Evolutionary conservation across 1,140 invertebrate species (phyloP), one percentile per base, ranked within the genome.

Genomic region (Heliconius nattereri): DNA sequence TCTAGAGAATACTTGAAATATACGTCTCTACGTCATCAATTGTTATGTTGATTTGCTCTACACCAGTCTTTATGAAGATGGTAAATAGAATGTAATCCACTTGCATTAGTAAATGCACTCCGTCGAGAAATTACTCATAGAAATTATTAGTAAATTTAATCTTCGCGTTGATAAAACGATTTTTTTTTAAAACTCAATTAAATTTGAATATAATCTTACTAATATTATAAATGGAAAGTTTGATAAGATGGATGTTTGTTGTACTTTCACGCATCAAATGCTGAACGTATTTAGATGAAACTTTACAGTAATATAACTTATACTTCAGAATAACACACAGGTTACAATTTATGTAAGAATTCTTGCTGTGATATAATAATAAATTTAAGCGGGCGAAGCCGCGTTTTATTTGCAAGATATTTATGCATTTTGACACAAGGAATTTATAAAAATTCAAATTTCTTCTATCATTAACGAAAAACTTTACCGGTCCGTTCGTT

Each of bases 31-130:
- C 54, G 54, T 57, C 54, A 76, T 40, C 74, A 66, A 66, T 76
- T 76, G 26, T 76, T 76, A 76, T 76, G 74, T 76, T 76, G 60
- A 76, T 76, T 37, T 20, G 57, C n/a, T n/a, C 57, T 26, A 66
- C 54, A 35, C 23, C 20, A 76, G 54, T 57, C 20, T 57, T n/a
- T 60, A 60, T 26, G 19, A 23, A 60, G 7, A 60, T n/a, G n/a
- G 54, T 60, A 60, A 60, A 60, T 60, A 60, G 7, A 60, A n/a
- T 11, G n/a, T 60, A 23, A 60, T 60, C 54, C n/a, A 60, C n/a
- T n/a, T 60, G 54, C 54, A 60, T 60, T 23, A 60, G 54, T 60
- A 9, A n/a, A n/a, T 57, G 54, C 54, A 57, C 20, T 57, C n/a
- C 54, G 11, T 23, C 9, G n/a, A 57, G 20, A 57, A 57, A 57